phyloP scores from a whole-genome alignment of 2,113 vertebrate genomes.

The Genyomyrus donnyi region DNA sequence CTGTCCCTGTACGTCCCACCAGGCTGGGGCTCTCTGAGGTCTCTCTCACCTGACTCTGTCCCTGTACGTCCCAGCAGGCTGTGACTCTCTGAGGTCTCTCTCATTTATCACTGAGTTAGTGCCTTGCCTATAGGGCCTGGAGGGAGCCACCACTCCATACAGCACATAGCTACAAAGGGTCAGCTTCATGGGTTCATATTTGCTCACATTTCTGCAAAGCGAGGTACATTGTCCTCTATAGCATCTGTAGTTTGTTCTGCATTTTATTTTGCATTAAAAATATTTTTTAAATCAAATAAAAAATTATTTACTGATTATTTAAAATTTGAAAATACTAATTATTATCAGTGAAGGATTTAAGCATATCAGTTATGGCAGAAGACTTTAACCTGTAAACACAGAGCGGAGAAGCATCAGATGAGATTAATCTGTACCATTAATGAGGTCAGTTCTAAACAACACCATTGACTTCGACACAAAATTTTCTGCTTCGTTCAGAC shows the following conservation, averaged over 20 bases:
- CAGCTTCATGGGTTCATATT: too few relatives aligned
- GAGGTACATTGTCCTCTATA: background rate
- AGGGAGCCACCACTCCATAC: too few relatives aligned
- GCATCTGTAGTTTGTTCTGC: background rate
- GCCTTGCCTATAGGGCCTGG: too few relatives aligned
- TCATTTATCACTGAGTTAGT: background rate
- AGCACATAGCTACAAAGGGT: too few relatives aligned
- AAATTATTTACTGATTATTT: background rate
- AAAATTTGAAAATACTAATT: background rate
- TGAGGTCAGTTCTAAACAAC: background rate
- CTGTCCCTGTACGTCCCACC: background rate
- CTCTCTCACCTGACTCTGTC: background rate
- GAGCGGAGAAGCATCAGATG: background rate
- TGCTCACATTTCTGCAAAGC: too few relatives aligned
- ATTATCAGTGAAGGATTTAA: background rate
- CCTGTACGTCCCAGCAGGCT: background rate
- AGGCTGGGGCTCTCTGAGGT: background rate
- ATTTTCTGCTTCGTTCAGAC: too few relatives aligned
- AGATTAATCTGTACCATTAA: background rate
- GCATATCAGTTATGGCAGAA: background rate
- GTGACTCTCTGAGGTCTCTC: background rate
- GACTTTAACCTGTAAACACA: background rate
- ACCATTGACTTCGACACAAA: too few relatives aligned
- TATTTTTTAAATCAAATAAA: background rate
- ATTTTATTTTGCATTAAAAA: background rate